These are phyloP conservation scores for Sylvilagus bachmani DNA, from an alignment of 2,113 vertebrate species.

Conservation along the genomic window DNA sequence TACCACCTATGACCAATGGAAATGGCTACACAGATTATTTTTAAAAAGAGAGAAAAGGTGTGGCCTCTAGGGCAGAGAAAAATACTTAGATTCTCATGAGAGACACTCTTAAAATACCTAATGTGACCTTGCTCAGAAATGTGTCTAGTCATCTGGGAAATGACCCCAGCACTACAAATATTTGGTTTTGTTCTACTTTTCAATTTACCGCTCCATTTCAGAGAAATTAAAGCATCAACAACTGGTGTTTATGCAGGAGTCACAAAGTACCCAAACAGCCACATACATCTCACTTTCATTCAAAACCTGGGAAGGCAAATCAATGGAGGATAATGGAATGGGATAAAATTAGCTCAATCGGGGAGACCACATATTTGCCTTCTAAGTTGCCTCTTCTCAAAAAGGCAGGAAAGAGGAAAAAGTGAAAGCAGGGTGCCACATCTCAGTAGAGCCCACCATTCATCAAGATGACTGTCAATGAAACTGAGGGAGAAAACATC, in stretches of 20 bases:
- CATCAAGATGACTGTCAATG: slow-evolving; percentile 61
- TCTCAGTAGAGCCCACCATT: slow-evolving; percentile 5
- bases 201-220: slow-evolving; percentile 85
- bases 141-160: slow-evolving; percentile 74
- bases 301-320: slow-evolving; percentile 81
- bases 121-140: slow-evolving; percentile 70
- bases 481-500: slow-evolving; percentile 47
- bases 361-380: slow-evolving; percentile 73
- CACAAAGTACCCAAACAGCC: slow-evolving; percentile 72
- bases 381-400: slow-evolving; percentile 58
- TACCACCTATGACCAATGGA: slow-evolving; percentile 15
- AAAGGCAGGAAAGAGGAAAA: background rate
- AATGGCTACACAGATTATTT: background rate
- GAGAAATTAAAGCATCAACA: slow-evolving; percentile 81
- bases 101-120: slow-evolving; percentile 35
- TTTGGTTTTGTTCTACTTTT: slow-evolving; percentile 79
- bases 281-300: slow-evolving; percentile 77
- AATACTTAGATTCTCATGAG: slow-evolving; percentile 8
- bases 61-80: slow-evolving; percentile 16
- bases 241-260: slow-evolving; percentile 75
- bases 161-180: slow-evolving; percentile 73
- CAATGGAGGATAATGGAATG: slow-evolving; percentile 80
- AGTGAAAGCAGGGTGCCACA: slow-evolving; percentile 43
- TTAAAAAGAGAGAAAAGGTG: background rate
- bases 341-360: slow-evolving; percentile 78